Percentiles rank a stretch among this genome's conserved stretches.
Conservation (phyloP, 2,113 vertebrate species). For the Oriolus oriolus region DNA sequence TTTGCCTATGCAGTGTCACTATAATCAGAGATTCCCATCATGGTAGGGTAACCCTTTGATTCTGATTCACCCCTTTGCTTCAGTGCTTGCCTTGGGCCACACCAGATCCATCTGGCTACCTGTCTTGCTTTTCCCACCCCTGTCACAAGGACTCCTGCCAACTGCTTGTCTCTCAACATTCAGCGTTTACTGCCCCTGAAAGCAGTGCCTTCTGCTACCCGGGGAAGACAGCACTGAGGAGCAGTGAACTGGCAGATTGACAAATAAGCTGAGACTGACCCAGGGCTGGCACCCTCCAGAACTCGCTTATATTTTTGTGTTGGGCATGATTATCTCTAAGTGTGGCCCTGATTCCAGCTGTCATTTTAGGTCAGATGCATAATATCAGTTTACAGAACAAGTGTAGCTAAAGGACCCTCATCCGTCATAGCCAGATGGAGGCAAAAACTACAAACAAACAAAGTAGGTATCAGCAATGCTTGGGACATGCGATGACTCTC, state of each 20-base stretch:
- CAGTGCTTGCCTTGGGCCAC: slow-evolving; percentile 30
- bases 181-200: slow-evolving; percentile 15
- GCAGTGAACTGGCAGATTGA: slow-evolving; percentile 65
- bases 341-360: slow-evolving; percentile 60
- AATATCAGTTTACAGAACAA: slow-evolving; percentile 55
- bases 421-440: slow-evolving; percentile 41
- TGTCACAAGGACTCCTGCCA: slow-evolving; percentile 48
- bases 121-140: slow-evolving; percentile 55
- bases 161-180: slow-evolving; percentile 42
- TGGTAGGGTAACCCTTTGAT: slow-evolving; percentile 7
- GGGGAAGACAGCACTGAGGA: slow-evolving; percentile 1
- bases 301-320: slow-evolving; percentile 49
- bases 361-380: slow-evolving; percentile 62
- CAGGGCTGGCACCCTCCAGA: slow-evolving; percentile 62
- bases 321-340: slow-evolving; percentile 48
- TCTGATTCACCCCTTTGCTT: slow-evolving; percentile 30
- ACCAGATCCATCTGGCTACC: slow-evolving; percentile 54
- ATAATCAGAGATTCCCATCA: background rate
- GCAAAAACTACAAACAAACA: background rate
- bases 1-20: background rate
- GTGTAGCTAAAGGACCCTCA: slow-evolving; percentile 40
- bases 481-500: background rate
- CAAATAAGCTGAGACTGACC: slow-evolving; percentile 66
- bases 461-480: background rate
- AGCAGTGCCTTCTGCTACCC: slow-evolving; percentile 50